A percentile compares a stretch with the other conserved stretches of the same genome.
These are phyloP conservation scores for Drosophila falleni DNA, from an alignment of 2,888 invertebrate species.

Conservation along the genomic window DNA sequence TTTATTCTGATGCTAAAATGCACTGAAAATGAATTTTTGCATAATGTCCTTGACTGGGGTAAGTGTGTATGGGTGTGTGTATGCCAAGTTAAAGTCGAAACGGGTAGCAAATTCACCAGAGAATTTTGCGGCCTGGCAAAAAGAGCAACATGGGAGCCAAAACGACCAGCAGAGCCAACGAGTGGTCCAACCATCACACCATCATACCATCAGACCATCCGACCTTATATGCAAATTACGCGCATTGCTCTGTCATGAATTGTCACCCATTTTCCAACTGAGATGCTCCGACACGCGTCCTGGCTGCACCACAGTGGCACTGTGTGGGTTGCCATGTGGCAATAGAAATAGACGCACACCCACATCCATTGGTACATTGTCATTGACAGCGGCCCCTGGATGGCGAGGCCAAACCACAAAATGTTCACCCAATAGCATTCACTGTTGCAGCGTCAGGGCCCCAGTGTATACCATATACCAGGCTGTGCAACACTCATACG, in stretches of 20 bases:
- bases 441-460: conserved; percentile 22
- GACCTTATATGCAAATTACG: conserved; percentile 78
- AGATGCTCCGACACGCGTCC: conserved; percentile 76
- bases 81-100: conserved; percentile 49
- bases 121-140: conserved; percentile 52
- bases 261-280: conserved; percentile 80
- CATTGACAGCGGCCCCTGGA: conserved; percentile 32
- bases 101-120: conserved; percentile 59
- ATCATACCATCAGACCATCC: neutral
- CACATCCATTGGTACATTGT: conserved; percentile 17
- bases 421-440: conserved; percentile 12
- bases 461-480: neutral
- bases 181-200: conserved; percentile 22
- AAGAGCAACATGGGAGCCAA: conserved; percentile 39
- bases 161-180: conserved; percentile 20
- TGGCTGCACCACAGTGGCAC: conserved; percentile 17
- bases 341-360: conserved; percentile 26
- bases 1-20: conserved; percentile 47
- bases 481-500: conserved; percentile 50
- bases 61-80: conserved; percentile 28
- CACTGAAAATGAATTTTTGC: conserved; percentile 52
- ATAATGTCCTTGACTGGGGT: conserved; percentile 38
- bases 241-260: conserved; percentile 78
- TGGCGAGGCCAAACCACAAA: conserved; percentile 51
- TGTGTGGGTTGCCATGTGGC: conserved; percentile 2